A percentile compares a stretch with the other conserved stretches of the same genome.
These are phyloP conservation scores for Macrotus californicus DNA, from an alignment of 2,113 vertebrate genomes.

Conservation along the genomic window DNA sequence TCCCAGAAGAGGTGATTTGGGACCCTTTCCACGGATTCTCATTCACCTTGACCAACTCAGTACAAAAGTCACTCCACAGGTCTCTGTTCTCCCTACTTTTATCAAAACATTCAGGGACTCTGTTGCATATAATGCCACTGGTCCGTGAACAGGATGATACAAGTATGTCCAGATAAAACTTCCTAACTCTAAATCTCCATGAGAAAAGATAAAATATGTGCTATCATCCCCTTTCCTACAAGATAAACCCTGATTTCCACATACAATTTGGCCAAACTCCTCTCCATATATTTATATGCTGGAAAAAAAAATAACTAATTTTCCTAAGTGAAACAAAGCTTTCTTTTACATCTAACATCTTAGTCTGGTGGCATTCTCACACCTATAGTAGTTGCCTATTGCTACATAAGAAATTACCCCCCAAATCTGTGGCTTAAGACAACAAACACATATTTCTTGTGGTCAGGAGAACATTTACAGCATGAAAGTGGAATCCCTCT, in stretches of 20 bases:
- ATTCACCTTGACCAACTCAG: neutral
- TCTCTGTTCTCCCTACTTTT: neutral
- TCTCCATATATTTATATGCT: neutral
- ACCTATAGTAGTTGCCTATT: neutral
- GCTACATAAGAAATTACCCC: neutral
- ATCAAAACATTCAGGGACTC: neutral
- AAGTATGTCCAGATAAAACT: neutral
- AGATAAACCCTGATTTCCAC: neutral
- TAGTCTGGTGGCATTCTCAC: neutral
- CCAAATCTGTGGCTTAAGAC: neutral
- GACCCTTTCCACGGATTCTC: neutral
- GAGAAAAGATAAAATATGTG: neutral
- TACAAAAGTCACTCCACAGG: neutral
- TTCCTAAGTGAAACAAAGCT: neutral
- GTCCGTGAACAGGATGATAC: neutral
- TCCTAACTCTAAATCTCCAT: neutral
- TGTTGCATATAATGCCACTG: neutral
- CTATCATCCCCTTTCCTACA: neutral
- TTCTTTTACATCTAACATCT: neutral
- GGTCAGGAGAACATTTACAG: neutral
- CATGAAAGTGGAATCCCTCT: neutral
- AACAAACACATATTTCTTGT: neutral
- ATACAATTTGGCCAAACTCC: neutral
- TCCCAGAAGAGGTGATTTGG: neutral
- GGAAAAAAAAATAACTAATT: neutral